These are phyloP conservation scores for Pyrgilauda ruficollis DNA, from an alignment of 2,113 vertebrate species.

Conservation along the genomic window DNA sequence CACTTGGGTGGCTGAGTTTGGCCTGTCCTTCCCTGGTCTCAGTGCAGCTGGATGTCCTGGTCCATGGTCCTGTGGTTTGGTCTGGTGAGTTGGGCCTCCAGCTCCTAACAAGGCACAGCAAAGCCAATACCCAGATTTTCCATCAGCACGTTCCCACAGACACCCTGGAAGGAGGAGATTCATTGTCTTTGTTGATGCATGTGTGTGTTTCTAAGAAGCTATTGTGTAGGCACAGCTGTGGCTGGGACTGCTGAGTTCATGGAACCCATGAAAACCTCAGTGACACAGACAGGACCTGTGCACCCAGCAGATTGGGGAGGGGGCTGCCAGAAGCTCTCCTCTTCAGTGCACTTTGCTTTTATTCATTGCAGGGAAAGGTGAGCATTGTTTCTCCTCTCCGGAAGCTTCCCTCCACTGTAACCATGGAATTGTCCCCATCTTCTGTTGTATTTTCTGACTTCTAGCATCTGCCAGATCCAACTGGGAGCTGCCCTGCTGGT, in stretches of 20 bases:
- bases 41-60: not conserved
- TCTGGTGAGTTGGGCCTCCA: not conserved
- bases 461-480: not conserved
- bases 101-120: fast-evolving
- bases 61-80: fast-evolving
- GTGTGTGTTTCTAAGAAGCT: not conserved
- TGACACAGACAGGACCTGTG: not conserved
- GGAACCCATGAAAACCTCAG: not conserved
- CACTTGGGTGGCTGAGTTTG: not conserved
- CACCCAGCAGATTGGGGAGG: fast-evolving
- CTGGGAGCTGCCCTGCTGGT: conserved; percentile 8
- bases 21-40: not conserved
- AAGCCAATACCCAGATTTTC: not conserved
- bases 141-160: not conserved
- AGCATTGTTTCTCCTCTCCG: not conserved
- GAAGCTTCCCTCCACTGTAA: not conserved
- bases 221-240: not conserved
- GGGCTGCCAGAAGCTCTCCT: not conserved
- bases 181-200: not conserved
- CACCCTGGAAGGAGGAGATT: not conserved
- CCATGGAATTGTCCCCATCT: not conserved
- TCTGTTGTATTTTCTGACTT: not conserved
- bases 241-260: not conserved
- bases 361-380: not conserved
- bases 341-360: not conserved